Evolutionary conservation across 2,113 vertebrate genomes (phyloP), one percentile per base, ranked within the genome.

Genomic region (Hemibagrus wyckioides): DNA sequence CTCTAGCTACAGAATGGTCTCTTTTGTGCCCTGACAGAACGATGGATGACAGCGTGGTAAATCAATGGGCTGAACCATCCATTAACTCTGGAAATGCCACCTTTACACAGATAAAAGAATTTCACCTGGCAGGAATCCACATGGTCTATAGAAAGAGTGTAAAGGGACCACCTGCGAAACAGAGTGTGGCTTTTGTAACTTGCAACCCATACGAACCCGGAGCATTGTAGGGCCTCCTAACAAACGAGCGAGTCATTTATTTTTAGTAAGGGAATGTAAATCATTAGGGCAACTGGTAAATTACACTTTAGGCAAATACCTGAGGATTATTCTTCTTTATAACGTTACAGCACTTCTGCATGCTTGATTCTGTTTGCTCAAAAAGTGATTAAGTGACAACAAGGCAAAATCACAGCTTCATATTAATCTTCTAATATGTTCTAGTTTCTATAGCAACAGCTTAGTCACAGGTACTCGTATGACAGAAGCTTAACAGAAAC

Each of bases 41-140:
- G 39, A 82, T 54, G 63, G 36, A 81, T 59, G 85, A 82, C 85
- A 86, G 80, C 6, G 65, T 48, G 84, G 56, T 50, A 85, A 85
- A 85, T 85, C 84, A 79, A 85, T 85, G 57, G 73, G 75, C 39
- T 3, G 84, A 36, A n/a, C 84, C 69, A 65, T 85, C 84, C 75
- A 86, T 82, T 86, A 86, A 67, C 79, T 48, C 65, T 57, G 36
- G 79, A 86, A 86, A 86, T 86, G 63, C 85, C 85, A 86, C 48
- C 25, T 65, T 56, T 81, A 86, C 50, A 73, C 50, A 59, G 85
- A 80, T 54, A 44, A 86, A 73, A 80, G 79, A 30, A 48, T 73
- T 82, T 73, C 65, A 73, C 52, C 36, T 82, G 65, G 85, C 79
- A 82, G 65, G 17, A 67, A 81, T 81, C 61, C 63, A 54, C 48